Percentiles rank a stretch among this genome's conserved stretches.
These are phyloP conservation scores for Diplosoma virens DNA, from an alignment of 23 tunicate genomes.

Conservation along the genomic window DNA sequence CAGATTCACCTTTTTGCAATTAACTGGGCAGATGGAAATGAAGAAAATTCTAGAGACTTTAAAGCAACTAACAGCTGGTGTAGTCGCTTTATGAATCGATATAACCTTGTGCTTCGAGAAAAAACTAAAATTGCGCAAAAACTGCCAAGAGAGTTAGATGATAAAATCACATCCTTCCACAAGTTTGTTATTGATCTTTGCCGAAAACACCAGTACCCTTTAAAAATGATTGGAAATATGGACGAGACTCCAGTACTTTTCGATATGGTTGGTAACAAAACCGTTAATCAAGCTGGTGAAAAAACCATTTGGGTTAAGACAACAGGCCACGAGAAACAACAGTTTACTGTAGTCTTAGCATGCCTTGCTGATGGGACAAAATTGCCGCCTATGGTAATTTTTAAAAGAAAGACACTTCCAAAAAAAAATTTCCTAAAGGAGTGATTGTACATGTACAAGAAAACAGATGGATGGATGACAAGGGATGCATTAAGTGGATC, in stretches of 20 bases:
- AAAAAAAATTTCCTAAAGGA: slow-evolving; percentile 1
- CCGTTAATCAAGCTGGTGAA: slow-evolving; percentile 14
- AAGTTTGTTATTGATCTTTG: neutral
- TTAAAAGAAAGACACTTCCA: slow-evolving; percentile 6
- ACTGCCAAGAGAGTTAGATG: neutral
- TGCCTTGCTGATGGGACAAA: slow-evolving; percentile 20
- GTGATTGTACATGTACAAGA: neutral
- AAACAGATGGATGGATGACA: slow-evolving; percentile 4
- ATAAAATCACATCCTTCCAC: slow-evolving; percentile 18
- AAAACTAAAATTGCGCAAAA: slow-evolving; percentile 8
- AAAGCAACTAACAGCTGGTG: slow-evolving; percentile 16
- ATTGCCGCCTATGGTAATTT: slow-evolving; percentile 5
- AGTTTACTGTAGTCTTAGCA: slow-evolving; percentile 13
- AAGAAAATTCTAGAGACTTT: slow-evolving; percentile 10
- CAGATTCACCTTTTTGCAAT: slow-evolving; percentile 16
- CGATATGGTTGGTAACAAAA: slow-evolving; percentile 1
- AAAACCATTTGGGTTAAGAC: slow-evolving; percentile 10
- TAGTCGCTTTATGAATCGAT: slow-evolving; percentile 2
- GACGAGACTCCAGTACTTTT: slow-evolving; percentile 16
- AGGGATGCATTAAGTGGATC: no score
- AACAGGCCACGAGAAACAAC: slow-evolving; percentile 12
- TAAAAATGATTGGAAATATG: slow-evolving; percentile 1
- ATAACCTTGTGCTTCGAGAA: slow-evolving; percentile 13
- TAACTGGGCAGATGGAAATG: slow-evolving; percentile 3
- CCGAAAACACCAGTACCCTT: slow-evolving; percentile 12